Evolutionary conservation across 2,113 vertebrate species (phyloP).

Genomic region (Hippocampus guttulatus): DNA sequence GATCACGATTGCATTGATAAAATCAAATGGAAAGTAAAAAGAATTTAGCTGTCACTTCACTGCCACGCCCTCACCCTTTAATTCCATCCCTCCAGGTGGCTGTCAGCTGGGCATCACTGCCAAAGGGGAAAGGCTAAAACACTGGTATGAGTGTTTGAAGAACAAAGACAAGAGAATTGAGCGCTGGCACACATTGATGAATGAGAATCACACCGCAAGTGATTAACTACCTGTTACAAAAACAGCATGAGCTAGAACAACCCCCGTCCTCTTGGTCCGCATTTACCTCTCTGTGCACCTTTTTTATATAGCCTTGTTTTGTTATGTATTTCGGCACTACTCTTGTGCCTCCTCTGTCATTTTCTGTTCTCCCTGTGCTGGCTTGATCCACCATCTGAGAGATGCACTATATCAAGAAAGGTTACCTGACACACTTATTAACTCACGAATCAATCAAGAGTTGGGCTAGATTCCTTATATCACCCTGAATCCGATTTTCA

Average conservation of each 20-base stretch:
- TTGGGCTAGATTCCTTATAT: background rate
- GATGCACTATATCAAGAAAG: constrained; percentile 4
- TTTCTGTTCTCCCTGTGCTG: constrained; percentile 38
- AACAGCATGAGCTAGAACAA: constrained; percentile 28
- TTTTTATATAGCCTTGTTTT: constrained; percentile 6
- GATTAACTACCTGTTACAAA: constrained; percentile 69
- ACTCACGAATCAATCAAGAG: background rate
- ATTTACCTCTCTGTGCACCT: constrained; percentile 24
- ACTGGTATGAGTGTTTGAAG: constrained; percentile 98
- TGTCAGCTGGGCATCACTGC: constrained; percentile 94
- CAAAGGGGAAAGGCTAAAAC: constrained; percentile 93
- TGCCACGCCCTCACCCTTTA: constrained; percentile 1
- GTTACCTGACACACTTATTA: background rate
- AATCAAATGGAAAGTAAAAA: background rate
- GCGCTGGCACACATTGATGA: constrained; percentile 93
- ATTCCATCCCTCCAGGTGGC: constrained; percentile 63
- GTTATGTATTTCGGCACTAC: constrained; percentile 23
- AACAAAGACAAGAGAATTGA: constrained; percentile 99
- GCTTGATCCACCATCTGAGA: constrained; percentile 36
- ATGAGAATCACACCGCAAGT: constrained; percentile 83
- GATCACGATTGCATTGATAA: background rate
- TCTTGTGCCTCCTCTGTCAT: constrained; percentile 7
- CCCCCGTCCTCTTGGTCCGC: constrained; percentile 28
- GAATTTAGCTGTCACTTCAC: constrained; percentile 1
- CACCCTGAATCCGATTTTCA: background rate